Evolutionary conservation across 2,113 vertebrate genomes (phyloP), one percentile per base, ranked within the genome.

Genomic region (Ceyx margarethae): DNA sequence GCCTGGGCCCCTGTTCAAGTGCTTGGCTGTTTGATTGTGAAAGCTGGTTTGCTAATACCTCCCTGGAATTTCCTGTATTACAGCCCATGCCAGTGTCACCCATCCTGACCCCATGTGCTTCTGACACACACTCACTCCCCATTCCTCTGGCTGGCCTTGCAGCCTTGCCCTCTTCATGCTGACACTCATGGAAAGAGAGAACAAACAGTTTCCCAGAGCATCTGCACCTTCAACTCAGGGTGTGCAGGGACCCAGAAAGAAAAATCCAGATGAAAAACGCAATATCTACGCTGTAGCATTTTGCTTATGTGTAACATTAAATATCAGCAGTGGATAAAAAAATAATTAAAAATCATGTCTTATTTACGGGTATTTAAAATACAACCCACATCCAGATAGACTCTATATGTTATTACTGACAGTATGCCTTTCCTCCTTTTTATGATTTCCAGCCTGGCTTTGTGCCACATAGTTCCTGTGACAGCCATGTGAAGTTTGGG

Each of bases 51-150:
- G 77, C 69, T 78, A 53, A 76, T 85, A 61, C 31, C 23, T 91
- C 50, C 37, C 28, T 91, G 94, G 93, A 89, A 93, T 95, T 89
- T 95, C 87, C 84, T 75, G 45, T 65, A 17, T 76, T 72, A 11
- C 25, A 83, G 40, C 22, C 21, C 3, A 0, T 64, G 77, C 65
- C 0, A 6, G 7, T 94, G 76, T 90, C 76, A 54, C 51, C 93
- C 42, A 83, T 91, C 62, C 71, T 94, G 89, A 77, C 65, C 13
- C 28, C 54, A 22, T 21, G 13, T 1, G 5, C 43, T 78, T 75
- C 83, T 56, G 23, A 68, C 74, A 81, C 83, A 8, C 29, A 56
- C 29, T 6, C 29, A 7, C 10, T 6, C 3, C 11, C 6, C 11
- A 3, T 29, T 66, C 78, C 64, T 17, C 16, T 78, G 60, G 15